Base-by-base conservation (phyloP, 2,113 vertebrate genomes). In the Romanogobio albipinnatus region DNA sequence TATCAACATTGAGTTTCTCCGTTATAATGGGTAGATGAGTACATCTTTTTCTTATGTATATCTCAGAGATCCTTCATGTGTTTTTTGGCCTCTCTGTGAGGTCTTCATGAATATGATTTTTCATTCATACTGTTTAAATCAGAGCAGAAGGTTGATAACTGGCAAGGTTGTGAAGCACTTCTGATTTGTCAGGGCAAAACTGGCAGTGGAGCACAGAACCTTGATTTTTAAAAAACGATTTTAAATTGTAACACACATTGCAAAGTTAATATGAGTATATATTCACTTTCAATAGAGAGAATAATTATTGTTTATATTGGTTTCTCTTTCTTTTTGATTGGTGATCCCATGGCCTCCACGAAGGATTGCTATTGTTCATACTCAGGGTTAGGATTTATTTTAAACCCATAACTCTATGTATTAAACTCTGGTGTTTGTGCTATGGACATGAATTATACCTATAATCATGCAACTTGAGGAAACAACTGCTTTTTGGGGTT, bases 401-500 rank as follows among this genome's bases (percentile, higher is more conserved):
- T 53, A 53, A 53, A 75, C 47, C 73, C 24, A 24, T 75, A 75
- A 75, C 71, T 51, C 45, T 49, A 17, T 68, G 45, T 51, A 51
- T 75, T 75, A 75, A 75, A 53, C 14, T 51, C 29, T 39, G 3
- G 61, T 14, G 26, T 29, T 73, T 45, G 43, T 45, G 70, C 22
- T 24, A 14, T 73, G 66, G 66, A 70, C 19, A 43, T 70, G 39
- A 70, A 70, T 70, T 22, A 15, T 73, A 24, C 13, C 47, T 75
- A 17, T 75, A 75, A 75, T 51, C 45, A 51, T 49, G 14, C 1
- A 1, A 9, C 13, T 19, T 36, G 8, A 68, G 33, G 33, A 68
- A n/a, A 39, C 4, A 13, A 43, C 66, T 39, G 43, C 10, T 45
- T 5, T 71, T 71, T 71, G 19, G 36, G 68, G 39, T 70, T 10